Evolutionary conservation across 2,797 vertebrate species (phyloP).

Genomic region (Pagetopsis macropterus): DNA sequence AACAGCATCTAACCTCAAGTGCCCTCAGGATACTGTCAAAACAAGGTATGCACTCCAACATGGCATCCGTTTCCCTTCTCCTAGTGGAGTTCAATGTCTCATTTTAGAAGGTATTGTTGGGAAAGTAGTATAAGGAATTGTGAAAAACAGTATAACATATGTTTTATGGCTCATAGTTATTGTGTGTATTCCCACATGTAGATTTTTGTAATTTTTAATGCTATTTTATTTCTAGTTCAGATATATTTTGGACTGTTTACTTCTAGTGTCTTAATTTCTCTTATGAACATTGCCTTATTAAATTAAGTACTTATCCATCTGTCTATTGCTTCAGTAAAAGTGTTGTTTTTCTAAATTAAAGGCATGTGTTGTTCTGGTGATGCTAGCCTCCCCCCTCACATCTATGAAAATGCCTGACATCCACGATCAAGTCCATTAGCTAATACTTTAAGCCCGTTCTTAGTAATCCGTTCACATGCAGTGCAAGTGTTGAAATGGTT

Average conservation of each 20-base stretch:
- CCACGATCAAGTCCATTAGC: constrained; percentile 49
- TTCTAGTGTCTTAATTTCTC: too few species aligned
- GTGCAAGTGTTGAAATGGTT: constrained; percentile 36
- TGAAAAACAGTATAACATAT: too few species aligned
- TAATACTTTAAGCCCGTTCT: constrained; percentile 62
- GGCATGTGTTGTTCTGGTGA: background rate
- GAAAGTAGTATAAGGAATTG: too few species aligned
- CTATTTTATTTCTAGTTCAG: too few species aligned
- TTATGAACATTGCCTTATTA: too few species aligned
- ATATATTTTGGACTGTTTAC: too few species aligned
- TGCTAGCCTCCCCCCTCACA: constrained; percentile 33
- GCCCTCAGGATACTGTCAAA: background rate
- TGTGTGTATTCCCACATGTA: too few species aligned
- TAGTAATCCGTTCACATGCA: constrained; percentile 58
- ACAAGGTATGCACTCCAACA: background rate
- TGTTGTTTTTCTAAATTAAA: too few species aligned
- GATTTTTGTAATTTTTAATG: too few species aligned
- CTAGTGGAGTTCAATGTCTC: background rate
- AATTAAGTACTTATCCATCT: too few species aligned
- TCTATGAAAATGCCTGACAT: constrained; percentile 50
- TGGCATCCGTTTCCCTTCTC: background rate
- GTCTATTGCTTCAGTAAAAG: background rate
- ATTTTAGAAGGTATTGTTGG: too few species aligned
- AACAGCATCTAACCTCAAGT: constrained; percentile 18
- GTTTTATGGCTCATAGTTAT: too few species aligned